A percentile compares a stretch with the other conserved stretches of the same genome.
Conservation (phyloP, 2,113 vertebrate species). For the Amblyornis subalaris region DNA sequence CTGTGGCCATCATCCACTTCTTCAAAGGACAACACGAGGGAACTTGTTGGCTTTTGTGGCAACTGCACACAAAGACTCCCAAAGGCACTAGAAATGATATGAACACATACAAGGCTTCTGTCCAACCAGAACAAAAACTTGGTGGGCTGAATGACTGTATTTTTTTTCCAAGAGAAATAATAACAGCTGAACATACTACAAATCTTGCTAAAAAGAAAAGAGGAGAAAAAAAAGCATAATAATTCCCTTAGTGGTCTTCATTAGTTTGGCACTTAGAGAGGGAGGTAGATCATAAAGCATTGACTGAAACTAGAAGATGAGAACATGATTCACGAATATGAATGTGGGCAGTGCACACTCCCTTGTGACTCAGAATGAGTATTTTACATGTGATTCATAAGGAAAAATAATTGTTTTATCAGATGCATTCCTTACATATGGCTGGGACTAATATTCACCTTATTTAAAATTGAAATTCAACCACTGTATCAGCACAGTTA, state of each 20-base stretch:
- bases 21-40: not conserved
- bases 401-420: conserved; percentile 42
- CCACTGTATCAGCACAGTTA: not conserved
- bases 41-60: not conserved
- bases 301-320: not conserved
- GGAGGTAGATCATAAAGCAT: not conserved
- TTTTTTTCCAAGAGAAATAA: not conserved
- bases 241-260: not conserved
- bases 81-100: not conserved
- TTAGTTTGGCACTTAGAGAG: not conserved
- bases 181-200: not conserved
- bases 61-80: not conserved
- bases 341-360: conserved; percentile 26
- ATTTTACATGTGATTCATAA: conserved; percentile 32
- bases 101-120: not conserved
- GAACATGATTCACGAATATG: conserved; percentile 14
- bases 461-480: conserved; percentile 28
- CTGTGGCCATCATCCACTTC: not conserved
- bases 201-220: not conserved
- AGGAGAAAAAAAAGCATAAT: not conserved
- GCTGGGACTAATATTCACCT: conserved; percentile 4
- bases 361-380: conserved; percentile 32
- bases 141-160: not conserved
- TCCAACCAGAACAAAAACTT: not conserved
- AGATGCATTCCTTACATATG: not conserved